Conservation (phyloP, 2,888 invertebrate species). For the Taphrorychus bicolor region DNA sequence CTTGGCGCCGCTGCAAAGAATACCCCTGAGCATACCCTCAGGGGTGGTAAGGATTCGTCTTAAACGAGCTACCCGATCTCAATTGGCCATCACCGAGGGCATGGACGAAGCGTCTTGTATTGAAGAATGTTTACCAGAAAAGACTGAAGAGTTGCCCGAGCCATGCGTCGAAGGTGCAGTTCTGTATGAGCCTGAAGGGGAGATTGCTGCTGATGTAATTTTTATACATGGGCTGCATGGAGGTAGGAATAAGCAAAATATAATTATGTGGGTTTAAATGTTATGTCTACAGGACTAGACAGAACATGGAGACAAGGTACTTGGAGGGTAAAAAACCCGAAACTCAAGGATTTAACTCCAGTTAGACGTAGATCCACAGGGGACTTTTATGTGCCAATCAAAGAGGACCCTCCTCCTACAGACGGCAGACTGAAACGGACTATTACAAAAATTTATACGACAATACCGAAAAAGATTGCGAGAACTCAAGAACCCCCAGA, state of each 20-base stretch:
- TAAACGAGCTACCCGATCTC: slow-evolving; percentile 1
- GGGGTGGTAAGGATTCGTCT: slow-evolving; percentile 13
- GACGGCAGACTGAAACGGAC: slow-evolving; percentile 49
- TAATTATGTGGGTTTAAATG: too few species aligned
- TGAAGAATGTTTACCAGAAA: not conserved
- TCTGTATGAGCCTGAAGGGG: slow-evolving; percentile 52
- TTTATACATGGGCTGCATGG: slow-evolving; percentile 85
- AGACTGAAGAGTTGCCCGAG: slow-evolving; percentile 47
- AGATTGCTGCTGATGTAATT: slow-evolving; percentile 70
- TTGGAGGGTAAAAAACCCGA: slow-evolving; percentile 62
- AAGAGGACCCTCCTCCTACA: slow-evolving; percentile 26
- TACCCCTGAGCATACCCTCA: slow-evolving; percentile 42
- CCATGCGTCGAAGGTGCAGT: slow-evolving; percentile 57
- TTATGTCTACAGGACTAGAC: slow-evolving; percentile 48
- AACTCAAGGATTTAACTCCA: slow-evolving; percentile 52
- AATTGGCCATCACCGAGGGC: slow-evolving; percentile 1
- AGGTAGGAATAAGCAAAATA: slow-evolving; percentile 60
- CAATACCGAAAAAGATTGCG: slow-evolving; percentile 49
- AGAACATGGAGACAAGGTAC: slow-evolving; percentile 80
- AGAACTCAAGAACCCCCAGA: slow-evolving; percentile 32
- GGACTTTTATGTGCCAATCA: slow-evolving; percentile 47
- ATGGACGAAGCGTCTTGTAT: not conserved
- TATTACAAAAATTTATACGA: slow-evolving; percentile 47
- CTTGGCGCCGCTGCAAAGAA: slow-evolving; percentile 56
- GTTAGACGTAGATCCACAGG: slow-evolving; percentile 49